Conservation (phyloP, 2,888 invertebrate species). For the Parochlus steinenii region DNA sequence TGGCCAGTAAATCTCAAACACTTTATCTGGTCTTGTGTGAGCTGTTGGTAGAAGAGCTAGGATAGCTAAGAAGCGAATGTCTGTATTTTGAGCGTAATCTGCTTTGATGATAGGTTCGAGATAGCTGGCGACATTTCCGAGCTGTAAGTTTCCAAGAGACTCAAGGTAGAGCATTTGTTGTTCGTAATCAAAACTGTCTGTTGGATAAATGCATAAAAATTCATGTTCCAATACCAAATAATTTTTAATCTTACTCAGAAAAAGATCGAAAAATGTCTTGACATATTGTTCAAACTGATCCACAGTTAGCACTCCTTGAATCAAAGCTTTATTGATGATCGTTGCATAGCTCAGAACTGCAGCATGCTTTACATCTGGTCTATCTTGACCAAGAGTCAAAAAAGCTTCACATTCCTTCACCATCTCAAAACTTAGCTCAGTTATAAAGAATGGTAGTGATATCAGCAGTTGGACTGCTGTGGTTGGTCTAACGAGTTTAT, state of each 20-base stretch:
- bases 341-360: slow-evolving; percentile 54
- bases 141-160: slow-evolving; percentile 47
- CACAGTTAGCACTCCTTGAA: slow-evolving; percentile 34
- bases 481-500: slow-evolving; percentile 43
- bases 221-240: slow-evolving; percentile 5
- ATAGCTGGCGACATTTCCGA: slow-evolving; percentile 37
- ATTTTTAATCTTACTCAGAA: slow-evolving; percentile 37
- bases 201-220: slow-evolving; percentile 8
- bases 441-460: slow-evolving; percentile 52
- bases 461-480: slow-evolving; percentile 46
- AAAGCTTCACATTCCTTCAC: slow-evolving; percentile 40
- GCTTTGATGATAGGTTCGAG: slow-evolving; percentile 41
- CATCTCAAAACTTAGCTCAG: slow-evolving; percentile 34
- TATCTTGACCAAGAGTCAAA: slow-evolving; percentile 29
- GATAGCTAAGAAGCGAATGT: slow-evolving; percentile 45
- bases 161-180: slow-evolving; percentile 55
- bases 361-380: slow-evolving; percentile 42
- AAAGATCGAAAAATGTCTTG: slow-evolving; percentile 51
- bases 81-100: slow-evolving; percentile 22
- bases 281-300: slow-evolving; percentile 54
- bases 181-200: slow-evolving; percentile 47
- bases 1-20: slow-evolving; percentile 46
- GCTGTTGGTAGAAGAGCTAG: slow-evolving; percentile 40
- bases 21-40: slow-evolving; percentile 33
- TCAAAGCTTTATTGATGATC: slow-evolving; percentile 43